Evolutionary conservation across 2,797 vertebrate species (phyloP).

Genomic region (Labeo calbasu): DNA sequence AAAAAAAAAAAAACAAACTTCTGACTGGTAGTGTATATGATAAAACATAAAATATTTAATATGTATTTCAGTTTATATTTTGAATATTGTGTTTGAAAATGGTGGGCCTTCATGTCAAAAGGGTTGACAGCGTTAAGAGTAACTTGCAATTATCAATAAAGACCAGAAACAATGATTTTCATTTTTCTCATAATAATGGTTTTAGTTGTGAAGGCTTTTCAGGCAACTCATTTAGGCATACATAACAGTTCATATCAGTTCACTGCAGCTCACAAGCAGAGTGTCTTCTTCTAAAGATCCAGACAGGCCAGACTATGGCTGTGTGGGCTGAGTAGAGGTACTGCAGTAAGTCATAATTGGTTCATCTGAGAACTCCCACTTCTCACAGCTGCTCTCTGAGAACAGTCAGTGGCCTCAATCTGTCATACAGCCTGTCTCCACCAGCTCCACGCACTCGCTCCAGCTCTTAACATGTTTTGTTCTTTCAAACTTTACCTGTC

Average conservation of each 20-base stretch:
- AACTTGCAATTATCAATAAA: not conserved
- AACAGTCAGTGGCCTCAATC: slow-evolving; percentile 79
- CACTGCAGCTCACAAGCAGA: not conserved
- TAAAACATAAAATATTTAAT: no score
- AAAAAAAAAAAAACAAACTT: no score
- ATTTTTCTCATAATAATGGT: no score
- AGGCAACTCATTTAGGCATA: not conserved
- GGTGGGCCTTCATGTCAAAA: not conserved
- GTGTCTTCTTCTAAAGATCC: not conserved
- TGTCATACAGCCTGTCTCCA: slow-evolving; percentile 68
- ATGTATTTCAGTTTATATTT: not conserved
- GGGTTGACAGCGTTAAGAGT: not conserved
- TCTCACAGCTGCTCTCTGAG: slow-evolving; percentile 72
- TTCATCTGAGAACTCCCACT: slow-evolving; percentile 68
- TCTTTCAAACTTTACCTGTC: not conserved
- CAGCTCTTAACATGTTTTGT: slow-evolving; percentile 6
- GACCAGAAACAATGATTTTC: not conserved
- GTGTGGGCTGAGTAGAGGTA: slow-evolving; percentile 34
- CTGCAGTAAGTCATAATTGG: slow-evolving; percentile 71
- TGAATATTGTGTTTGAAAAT: not conserved
- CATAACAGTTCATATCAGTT: not conserved
- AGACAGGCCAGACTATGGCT: slow-evolving; percentile 27
- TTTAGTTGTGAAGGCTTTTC: not conserved
- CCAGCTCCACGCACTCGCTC: slow-evolving; percentile 29
- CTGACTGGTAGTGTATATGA: no score